A percentile compares a stretch with the other conserved stretches of the same genome.
Conservation (phyloP, 1,140 invertebrate species). For the Drosophila navojoa region DNA sequence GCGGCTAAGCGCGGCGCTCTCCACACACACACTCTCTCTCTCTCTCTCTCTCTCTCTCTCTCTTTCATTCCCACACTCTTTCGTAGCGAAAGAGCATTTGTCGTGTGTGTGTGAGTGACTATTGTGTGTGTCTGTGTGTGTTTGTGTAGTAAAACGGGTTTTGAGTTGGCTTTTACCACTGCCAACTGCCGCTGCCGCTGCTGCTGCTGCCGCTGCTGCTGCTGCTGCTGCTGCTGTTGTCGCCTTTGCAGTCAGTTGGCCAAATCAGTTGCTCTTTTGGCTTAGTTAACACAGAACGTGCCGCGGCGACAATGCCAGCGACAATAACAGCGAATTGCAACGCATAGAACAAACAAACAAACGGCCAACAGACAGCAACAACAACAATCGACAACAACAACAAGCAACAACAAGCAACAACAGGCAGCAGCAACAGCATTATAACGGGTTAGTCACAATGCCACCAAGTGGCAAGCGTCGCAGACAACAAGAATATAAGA, state of each 20-base stretch:
- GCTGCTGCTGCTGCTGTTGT: conserved; percentile 42
- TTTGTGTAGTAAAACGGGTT: conserved; percentile 70
- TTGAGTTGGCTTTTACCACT: conserved; percentile 71
- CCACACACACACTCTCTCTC: conserved; percentile 14
- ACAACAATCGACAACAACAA: not conserved
- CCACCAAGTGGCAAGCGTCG: conserved; percentile 34
- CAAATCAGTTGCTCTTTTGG: conserved; percentile 80
- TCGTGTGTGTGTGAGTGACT: conserved; percentile 12
- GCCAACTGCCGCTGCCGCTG: conserved; percentile 31
- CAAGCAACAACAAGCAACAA: not conserved
- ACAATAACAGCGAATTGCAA: conserved; percentile 66
- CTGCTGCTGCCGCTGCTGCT: conserved; percentile 31
- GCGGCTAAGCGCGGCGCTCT: conserved; percentile 7
- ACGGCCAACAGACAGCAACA: conserved; percentile 22
- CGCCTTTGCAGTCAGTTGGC: conserved; percentile 70
- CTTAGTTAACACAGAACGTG: conserved; percentile 79
- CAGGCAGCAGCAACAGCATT: conserved; percentile 13
- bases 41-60: conserved; percentile 10
- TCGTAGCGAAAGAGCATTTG: conserved; percentile 12
- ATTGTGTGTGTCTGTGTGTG: conserved; percentile 27
- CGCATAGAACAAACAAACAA: conserved; percentile 55
- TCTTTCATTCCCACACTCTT: conserved; percentile 6
- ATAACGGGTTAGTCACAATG: conserved; percentile 63
- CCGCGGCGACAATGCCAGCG: conserved; percentile 62
- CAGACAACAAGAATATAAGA: not conserved